These are phyloP conservation scores for Alethe castanea DNA, from an alignment of 2,113 vertebrate species.

Conservation along the genomic window DNA sequence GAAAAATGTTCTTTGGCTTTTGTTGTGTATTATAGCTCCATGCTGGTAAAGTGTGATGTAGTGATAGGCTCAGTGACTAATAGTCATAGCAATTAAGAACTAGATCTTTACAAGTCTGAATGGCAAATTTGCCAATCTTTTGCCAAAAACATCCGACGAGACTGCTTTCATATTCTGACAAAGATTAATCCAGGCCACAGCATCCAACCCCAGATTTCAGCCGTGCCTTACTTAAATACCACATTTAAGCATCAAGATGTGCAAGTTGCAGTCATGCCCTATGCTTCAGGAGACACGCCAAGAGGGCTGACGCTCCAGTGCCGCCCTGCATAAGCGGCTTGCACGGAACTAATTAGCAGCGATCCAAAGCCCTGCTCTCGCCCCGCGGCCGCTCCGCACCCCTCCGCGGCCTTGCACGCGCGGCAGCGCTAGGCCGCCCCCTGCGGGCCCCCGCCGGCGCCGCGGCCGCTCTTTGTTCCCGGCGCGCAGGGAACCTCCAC, in stretches of 20 bases:
- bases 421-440: conserved; percentile 11
- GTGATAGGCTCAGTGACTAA: neutral
- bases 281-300: neutral
- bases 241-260: neutral
- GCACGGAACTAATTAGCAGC: rapidly evolving
- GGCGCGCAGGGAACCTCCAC: neutral
- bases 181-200: neutral
- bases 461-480: conserved; percentile 36
- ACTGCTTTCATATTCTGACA: neutral
- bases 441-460: conserved; percentile 11
- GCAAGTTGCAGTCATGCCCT: neutral
- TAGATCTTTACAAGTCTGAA: neutral
- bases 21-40: neutral
- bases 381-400: neutral
- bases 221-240: neutral
- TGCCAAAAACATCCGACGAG: neutral
- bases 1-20: neutral
- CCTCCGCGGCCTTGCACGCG: neutral
- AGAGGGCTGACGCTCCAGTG: neutral
- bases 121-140: neutral
- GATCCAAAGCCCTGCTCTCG: rapidly evolving
- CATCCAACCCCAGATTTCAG: neutral
- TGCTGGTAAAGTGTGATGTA: neutral
- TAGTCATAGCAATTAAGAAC: neutral
- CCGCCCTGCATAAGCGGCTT: rapidly evolving